These are phyloP conservation scores for Nothocercus julius DNA, from an alignment of 2,113 vertebrate species.

Conservation along the genomic window DNA sequence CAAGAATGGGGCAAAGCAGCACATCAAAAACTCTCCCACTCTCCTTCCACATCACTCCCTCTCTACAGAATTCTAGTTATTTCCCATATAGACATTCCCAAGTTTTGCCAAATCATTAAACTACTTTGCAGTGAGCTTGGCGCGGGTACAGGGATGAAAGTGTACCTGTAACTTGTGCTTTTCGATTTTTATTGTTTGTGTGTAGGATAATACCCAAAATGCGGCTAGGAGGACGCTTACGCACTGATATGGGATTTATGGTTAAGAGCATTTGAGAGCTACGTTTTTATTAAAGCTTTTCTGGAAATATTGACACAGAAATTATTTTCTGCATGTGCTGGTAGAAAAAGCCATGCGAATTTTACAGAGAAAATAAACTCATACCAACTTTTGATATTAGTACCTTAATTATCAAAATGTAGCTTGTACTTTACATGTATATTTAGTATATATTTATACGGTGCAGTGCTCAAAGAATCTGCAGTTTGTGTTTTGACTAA, in stretches of 20 bases:
- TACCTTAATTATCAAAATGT: neutral
- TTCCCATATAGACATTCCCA: neutral
- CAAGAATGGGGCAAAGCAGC: fast-evolving
- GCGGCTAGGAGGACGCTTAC: neutral
- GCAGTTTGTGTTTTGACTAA: neutral
- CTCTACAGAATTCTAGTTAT: neutral
- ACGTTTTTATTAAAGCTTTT: neutral
- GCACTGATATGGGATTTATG: neutral
- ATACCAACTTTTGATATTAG: neutral
- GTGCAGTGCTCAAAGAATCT: too few relatives aligned
- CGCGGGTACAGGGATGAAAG: neutral
- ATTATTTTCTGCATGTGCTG: neutral
- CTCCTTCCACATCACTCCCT: neutral
- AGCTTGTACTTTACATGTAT: neutral
- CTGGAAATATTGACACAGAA: neutral
- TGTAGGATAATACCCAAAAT: neutral
- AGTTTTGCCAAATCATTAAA: neutral
- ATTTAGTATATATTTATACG: neutral
- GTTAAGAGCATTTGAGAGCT: neutral
- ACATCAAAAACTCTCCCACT: fast-evolving
- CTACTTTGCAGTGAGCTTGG: neutral
- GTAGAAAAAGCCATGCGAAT: neutral
- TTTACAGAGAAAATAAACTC: neutral
- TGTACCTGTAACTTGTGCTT: neutral
- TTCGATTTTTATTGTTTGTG: neutral